Conservation (phyloP, 2,113 vertebrate species). For the Vireo altiloquus region DNA sequence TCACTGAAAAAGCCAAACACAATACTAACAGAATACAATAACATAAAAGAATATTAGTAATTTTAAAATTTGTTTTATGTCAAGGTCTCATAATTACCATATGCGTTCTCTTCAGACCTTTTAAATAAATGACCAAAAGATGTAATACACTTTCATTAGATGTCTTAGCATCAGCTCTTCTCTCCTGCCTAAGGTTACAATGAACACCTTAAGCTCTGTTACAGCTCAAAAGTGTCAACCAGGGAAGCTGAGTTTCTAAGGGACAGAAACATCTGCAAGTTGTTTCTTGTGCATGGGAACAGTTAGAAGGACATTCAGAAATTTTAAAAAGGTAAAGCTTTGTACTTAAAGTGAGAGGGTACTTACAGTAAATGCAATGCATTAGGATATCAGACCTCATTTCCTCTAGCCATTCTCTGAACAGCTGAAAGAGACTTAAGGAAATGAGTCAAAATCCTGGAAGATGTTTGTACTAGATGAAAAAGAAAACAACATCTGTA, state of each 20-base stretch:
- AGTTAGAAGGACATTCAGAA: neutral
- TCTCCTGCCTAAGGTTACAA: neutral
- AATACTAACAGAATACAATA: neutral
- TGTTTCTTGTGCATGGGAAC: neutral
- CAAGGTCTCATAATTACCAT: neutral
- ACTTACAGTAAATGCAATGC: conserved; percentile 29
- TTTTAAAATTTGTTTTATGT: neutral
- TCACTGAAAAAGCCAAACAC: neutral
- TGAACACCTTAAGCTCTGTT: neutral
- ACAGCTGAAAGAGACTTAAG: conserved; percentile 71
- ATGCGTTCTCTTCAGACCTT: neutral
- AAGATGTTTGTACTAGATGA: conserved; percentile 62
- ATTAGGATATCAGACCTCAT: conserved; percentile 63
- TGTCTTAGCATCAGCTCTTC: neutral
- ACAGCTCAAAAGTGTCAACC: neutral
- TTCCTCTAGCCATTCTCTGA: conserved; percentile 72
- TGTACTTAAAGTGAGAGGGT: neutral
- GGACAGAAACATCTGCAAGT: neutral
- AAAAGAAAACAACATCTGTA: conserved; percentile 75
- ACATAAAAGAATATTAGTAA: neutral
- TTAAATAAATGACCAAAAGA: neutral
- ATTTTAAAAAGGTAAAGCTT: neutral
- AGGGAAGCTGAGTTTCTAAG: neutral
- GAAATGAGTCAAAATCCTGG: conserved; percentile 83
- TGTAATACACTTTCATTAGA: neutral